Evolutionary conservation across 2,113 vertebrate species (phyloP).

Genomic region (Caranx ignobilis): DNA sequence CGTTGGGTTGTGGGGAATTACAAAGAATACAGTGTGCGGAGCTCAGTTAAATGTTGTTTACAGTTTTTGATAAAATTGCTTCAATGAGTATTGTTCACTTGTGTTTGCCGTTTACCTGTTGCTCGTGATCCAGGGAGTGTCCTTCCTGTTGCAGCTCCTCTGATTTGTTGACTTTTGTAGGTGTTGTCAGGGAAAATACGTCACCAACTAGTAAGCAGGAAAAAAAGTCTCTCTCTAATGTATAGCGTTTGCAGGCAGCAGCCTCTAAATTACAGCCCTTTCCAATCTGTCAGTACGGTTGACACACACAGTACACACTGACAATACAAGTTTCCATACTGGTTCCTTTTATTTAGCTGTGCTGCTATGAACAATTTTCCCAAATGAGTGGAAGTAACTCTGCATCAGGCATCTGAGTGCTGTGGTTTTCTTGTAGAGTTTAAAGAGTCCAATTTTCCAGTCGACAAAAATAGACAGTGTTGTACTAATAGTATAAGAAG

Average conservation of each 20-base stretch:
- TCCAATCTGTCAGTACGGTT: not conserved
- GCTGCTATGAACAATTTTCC: not conserved
- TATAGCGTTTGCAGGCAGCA: not conserved
- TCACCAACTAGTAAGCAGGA: not conserved
- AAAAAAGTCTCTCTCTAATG: no score
- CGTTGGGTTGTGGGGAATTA: slow-evolving; percentile 45
- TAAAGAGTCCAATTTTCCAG: not conserved
- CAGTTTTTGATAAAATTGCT: not conserved
- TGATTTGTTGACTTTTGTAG: slow-evolving; percentile 6
- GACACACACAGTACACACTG: not conserved
- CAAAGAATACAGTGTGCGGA: slow-evolving; percentile 20
- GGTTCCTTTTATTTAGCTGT: not conserved
- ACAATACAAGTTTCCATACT: not conserved
- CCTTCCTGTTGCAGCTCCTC: not conserved
- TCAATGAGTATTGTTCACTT: not conserved
- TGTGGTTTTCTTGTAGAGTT: not conserved
- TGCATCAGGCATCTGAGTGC: not conserved
- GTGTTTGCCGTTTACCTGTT: not conserved
- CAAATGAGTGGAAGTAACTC: not conserved
- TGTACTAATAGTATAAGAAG: no score
- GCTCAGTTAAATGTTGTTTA: slow-evolving; percentile 59
- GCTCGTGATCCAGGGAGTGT: not conserved
- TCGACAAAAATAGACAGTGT: no score
- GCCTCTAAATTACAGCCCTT: not conserved
- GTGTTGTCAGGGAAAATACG: not conserved